Conservation (phyloP, 2,888 invertebrate genomes). For the Synergus laeviventris region DNA sequence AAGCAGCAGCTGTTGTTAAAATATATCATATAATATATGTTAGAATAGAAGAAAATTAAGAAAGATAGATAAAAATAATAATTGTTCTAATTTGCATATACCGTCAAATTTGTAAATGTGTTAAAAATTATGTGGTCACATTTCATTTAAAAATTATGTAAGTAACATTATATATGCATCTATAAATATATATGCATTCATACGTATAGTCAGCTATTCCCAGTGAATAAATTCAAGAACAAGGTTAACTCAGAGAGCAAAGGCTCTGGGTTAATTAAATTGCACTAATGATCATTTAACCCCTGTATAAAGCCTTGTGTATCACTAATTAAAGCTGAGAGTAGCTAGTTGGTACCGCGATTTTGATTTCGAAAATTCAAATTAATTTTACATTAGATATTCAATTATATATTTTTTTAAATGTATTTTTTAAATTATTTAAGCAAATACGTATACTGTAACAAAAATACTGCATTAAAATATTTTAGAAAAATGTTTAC, state of each 20-base stretch:
- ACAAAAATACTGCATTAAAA: neutral
- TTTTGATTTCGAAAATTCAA: neutral
- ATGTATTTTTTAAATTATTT: no score
- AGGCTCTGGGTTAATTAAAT: constrained; percentile 32
- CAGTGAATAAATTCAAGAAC: constrained; percentile 23
- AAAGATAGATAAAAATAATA: neutral
- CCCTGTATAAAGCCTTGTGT: neutral
- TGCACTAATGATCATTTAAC: constrained; percentile 6
- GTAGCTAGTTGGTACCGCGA: neutral
- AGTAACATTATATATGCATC: neutral
- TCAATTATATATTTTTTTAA: neutral
- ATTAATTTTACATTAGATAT: neutral
- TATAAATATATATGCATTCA: no score
- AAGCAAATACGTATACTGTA: no score
- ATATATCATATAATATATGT: neutral
- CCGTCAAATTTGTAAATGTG: no score
- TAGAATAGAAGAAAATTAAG: neutral
- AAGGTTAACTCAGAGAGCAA: constrained; percentile 19
- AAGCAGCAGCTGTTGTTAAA: constrained; percentile 2
- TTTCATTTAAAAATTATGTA: constrained; percentile 10
- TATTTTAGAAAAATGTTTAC: neutral
- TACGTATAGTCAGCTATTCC: neutral
- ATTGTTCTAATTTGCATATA: no score
- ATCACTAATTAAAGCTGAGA: neutral
- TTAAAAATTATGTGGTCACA: neutral